These are phyloP conservation scores for Orchestia grillus DNA, from an alignment of 1,140 invertebrate genomes.

Conservation along the genomic window DNA sequence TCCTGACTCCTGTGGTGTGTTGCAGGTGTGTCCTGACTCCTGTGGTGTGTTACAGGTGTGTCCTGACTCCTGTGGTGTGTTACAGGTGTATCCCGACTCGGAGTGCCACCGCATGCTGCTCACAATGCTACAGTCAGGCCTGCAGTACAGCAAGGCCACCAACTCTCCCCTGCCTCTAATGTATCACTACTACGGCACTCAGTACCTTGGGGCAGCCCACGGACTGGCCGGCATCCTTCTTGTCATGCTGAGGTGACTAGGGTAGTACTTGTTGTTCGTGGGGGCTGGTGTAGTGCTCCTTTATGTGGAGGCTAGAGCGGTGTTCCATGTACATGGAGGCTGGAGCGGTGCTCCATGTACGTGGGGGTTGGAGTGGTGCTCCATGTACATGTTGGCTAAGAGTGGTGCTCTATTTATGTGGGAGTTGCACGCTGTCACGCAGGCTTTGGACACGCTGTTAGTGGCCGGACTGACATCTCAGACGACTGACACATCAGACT, in stretches of 20 bases:
- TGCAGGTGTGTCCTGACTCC: not conserved
- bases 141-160: conserved; percentile 76
- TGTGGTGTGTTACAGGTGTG: not conserved
- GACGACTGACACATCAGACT: no score
- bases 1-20: not conserved
- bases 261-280: not conserved
- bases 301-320: not conserved
- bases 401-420: no score
- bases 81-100: conserved; percentile 70
- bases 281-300: not conserved
- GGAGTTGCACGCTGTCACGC: no score
- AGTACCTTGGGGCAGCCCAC: conserved; percentile 87
- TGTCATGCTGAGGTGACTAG: conserved; percentile 61
- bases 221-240: conserved; percentile 78
- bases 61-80: not conserved
- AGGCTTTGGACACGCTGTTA: no score
- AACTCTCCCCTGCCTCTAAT: conserved; percentile 80
- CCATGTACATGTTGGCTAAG: not conserved
- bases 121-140: conserved; percentile 80
- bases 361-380: not conserved
- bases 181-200: conserved; percentile 88
- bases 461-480: no score
- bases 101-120: conserved; percentile 76
- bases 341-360: not conserved
- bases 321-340: not conserved